Conservation (phyloP, 2,797 vertebrate species). For the Brachyalestes nurse region DNA sequence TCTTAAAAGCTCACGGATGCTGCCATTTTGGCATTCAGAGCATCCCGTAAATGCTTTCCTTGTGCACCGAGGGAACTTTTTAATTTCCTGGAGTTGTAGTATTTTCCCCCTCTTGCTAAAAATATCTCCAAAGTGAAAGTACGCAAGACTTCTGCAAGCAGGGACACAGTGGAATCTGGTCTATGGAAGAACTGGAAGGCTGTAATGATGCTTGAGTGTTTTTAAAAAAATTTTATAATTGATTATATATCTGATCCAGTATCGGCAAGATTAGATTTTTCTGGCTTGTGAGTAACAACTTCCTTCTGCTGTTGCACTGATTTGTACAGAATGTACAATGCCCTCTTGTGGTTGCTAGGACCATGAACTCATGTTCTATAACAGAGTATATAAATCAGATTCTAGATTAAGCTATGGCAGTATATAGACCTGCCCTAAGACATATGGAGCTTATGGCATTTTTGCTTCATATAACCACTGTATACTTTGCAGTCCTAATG, state of each 20-base stretch:
- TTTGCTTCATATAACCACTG: too few relatives aligned
- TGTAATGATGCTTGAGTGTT: neutral
- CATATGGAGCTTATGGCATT: too few relatives aligned
- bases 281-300: neutral
- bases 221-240: neutral
- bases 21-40: neutral
- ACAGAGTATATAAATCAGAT: too few relatives aligned
- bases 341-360: constrained; percentile 18
- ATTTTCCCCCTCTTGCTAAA: neutral
- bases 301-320: neutral
- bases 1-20: neutral
- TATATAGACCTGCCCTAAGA: too few relatives aligned
- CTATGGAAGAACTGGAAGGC: neutral
- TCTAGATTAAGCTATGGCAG: neutral
- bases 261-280: neutral
- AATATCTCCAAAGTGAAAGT: neutral
- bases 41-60: neutral
- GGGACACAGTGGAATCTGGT: neutral
- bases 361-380: too few relatives aligned
- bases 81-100: neutral
- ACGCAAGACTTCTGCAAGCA: neutral
- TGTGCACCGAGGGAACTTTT: neutral
- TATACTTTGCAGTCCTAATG: too few relatives aligned
- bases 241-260: neutral
- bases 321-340: neutral